phyloP scores from a whole-genome alignment of 30 jellyfish, hydroid and myxozoan genomes.

The Hydra vulgaris region DNA sequence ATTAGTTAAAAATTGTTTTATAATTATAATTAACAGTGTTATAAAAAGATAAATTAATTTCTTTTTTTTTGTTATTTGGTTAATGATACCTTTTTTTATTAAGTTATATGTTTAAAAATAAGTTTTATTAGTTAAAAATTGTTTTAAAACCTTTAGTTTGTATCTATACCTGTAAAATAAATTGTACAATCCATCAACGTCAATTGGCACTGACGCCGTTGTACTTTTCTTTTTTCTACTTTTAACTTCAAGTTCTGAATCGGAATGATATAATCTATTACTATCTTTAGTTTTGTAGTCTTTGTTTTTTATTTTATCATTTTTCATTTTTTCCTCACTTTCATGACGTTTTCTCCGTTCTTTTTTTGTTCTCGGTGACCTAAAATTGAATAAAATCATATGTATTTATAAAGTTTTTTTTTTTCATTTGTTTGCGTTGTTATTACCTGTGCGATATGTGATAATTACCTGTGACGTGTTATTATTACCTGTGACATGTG shows the following conservation, averaged over 20 bases:
- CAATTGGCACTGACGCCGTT: conserved; percentile 1
- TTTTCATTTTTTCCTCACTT: not conserved
- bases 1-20: too few relatives aligned
- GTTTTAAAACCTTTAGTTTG: too few relatives aligned
- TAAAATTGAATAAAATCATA: too few relatives aligned
- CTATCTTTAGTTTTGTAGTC: not conserved
- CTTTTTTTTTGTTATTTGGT: too few relatives aligned
- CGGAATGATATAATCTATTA: conserved; percentile 24
- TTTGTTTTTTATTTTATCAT: conserved; percentile 1
- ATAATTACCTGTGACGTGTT: not conserved
- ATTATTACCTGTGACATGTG: not conserved
- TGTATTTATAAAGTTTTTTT: too few relatives aligned
- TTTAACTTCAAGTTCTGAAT: conserved; percentile 27
- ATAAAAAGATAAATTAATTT: too few relatives aligned
- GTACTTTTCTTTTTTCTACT: conserved; percentile 7
- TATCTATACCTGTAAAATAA: conserved; percentile 18
- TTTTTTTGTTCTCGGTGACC: conserved; percentile 7
- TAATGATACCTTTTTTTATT: too few relatives aligned
- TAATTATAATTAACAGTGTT: too few relatives aligned
- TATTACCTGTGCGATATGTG: too few relatives aligned
- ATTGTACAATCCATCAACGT: conserved; percentile 19
- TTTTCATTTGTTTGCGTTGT: too few relatives aligned
- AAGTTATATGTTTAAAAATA: too few relatives aligned
- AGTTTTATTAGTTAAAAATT: too few relatives aligned
- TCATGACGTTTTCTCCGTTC: not conserved